Evolutionary conservation across 2,113 vertebrate genomes (phyloP).

Genomic region (Lipotes vexillifer): DNA sequence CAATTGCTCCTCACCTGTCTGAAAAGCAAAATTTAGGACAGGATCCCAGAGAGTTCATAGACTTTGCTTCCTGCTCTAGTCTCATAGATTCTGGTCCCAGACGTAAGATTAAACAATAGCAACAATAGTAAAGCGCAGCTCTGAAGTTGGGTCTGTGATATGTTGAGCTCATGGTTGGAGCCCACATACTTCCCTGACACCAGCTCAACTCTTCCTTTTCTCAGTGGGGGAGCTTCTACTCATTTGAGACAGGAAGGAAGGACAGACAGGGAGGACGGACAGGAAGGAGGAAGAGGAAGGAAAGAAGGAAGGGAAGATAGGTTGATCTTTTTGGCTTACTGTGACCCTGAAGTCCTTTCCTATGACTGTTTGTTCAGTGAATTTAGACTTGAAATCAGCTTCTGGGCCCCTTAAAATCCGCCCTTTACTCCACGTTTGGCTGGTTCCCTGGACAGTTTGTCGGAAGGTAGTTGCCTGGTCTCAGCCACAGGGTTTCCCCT

Average conservation of each 20-base stretch:
- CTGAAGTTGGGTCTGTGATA: background rate
- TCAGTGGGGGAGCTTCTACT: background rate
- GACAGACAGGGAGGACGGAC: no score
- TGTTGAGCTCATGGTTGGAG: background rate
- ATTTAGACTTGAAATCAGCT: background rate
- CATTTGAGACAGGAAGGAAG: background rate
- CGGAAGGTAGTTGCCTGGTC: background rate
- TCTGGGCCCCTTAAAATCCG: background rate
- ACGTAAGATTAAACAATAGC: background rate
- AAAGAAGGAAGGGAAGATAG: background rate
- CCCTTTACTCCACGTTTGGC: background rate
- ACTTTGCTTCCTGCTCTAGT: background rate
- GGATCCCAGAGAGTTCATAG: background rate
- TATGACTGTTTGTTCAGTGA: background rate
- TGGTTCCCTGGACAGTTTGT: background rate
- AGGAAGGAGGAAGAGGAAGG: fast-evolving
- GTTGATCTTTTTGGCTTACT: background rate
- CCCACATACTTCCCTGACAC: background rate
- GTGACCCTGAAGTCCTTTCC: background rate
- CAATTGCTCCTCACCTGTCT: background rate
- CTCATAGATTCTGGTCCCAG: background rate
- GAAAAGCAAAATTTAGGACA: background rate
- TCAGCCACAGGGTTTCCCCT: background rate
- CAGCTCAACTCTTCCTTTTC: background rate
- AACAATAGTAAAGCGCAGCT: background rate